Percentiles rank a stretch among this genome's conserved stretches.
Conservation (phyloP, 2,797 vertebrate species). For the Eulemur albifrons region DNA sequence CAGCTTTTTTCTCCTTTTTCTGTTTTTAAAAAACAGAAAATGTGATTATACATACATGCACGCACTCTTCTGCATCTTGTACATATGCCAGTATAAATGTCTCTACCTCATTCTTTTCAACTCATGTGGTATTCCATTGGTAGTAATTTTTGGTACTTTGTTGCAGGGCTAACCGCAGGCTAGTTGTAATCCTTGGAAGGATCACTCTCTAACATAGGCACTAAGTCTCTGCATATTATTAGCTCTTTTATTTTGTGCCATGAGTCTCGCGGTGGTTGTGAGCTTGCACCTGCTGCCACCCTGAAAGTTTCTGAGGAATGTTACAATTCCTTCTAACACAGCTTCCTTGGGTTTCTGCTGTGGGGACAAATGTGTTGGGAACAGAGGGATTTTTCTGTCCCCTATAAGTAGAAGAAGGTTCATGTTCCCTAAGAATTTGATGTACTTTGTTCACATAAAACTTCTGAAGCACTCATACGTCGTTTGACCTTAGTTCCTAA, state of each 20-base stretch:
- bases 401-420: background rate
- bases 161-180: background rate
- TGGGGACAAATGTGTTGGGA: background rate
- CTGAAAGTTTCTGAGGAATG: background rate
- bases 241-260: background rate
- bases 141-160: background rate
- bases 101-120: background rate
- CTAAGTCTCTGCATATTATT: background rate
- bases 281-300: rapidly evolving
- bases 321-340: background rate
- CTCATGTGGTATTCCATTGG: background rate
- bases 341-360: background rate
- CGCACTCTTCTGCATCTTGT: background rate
- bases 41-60: background rate
- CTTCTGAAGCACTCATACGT: background rate
- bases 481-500: background rate
- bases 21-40: background rate
- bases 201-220: background rate
- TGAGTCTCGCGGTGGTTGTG: background rate
- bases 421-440: background rate
- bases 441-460: background rate
- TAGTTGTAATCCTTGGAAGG: background rate
- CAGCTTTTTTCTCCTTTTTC: background rate
- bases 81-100: background rate
- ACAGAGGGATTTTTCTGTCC: background rate